Conservation (phyloP, 2,797 vertebrate genomes). For the Melanotaenia nigrans region DNA sequence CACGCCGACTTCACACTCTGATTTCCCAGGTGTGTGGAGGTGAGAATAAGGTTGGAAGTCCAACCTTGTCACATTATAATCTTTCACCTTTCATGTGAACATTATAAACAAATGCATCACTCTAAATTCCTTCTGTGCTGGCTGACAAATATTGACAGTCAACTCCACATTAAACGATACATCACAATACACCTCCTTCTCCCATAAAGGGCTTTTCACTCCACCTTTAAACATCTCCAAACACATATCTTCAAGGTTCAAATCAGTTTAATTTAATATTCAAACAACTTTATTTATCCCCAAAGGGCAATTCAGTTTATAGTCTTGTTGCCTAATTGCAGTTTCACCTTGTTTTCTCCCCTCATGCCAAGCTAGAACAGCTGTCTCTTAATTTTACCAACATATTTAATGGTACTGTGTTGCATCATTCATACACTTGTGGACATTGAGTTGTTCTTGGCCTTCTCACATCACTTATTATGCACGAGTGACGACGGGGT, state of each 20-base stretch:
- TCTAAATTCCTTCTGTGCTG: background rate
- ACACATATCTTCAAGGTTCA: background rate
- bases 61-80: background rate
- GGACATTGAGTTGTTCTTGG: slow-evolving; percentile 7
- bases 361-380: background rate
- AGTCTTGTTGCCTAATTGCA: background rate
- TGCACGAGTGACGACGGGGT: slow-evolving; percentile 25
- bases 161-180: background rate
- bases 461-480: slow-evolving; percentile 9
- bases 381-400: slow-evolving; percentile 6
- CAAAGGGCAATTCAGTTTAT: too few species aligned
- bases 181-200: background rate
- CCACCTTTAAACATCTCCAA: background rate
- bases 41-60: background rate
- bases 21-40: background rate
- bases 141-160: background rate
- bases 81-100: background rate
- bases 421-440: slow-evolving; percentile 22
- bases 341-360: background rate
- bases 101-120: slow-evolving; percentile 1
- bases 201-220: background rate
- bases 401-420: slow-evolving; percentile 9
- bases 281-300: too few species aligned
- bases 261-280: too few species aligned
- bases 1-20: background rate